Evolutionary conservation across 2,888 invertebrate genomes (phyloP).

Genomic region (Drosophila silvestris): DNA sequence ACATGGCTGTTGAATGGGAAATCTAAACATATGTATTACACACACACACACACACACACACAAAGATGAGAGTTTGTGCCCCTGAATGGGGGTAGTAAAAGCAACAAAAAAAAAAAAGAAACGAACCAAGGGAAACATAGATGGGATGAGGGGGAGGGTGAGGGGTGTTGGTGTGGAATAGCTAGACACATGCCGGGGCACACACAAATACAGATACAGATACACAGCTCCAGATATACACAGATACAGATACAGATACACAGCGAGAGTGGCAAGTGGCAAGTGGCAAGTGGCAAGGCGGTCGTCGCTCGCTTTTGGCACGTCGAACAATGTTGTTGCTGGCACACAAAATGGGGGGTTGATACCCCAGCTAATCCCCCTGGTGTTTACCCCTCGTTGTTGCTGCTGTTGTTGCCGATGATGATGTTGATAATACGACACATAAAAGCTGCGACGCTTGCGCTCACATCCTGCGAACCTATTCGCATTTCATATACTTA

Average conservation of each 20-base stretch:
- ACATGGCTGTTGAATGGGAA: slow-evolving; percentile 72
- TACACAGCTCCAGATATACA: slow-evolving; percentile 11
- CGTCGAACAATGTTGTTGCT: slow-evolving; percentile 12
- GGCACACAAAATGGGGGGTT: slow-evolving; percentile 23
- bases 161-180: slow-evolving; percentile 20
- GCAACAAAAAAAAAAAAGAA: slow-evolving; percentile 19
- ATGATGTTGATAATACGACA: slow-evolving; percentile 66
- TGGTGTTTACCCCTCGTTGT: slow-evolving; percentile 26
- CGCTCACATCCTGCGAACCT: slow-evolving; percentile 81
- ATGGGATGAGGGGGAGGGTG: background rate
- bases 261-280: slow-evolving; percentile 14
- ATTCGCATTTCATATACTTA: slow-evolving; percentile 84
- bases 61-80: slow-evolving; percentile 37
- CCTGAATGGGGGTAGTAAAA: slow-evolving; percentile 50
- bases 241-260: slow-evolving; percentile 9
- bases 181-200: slow-evolving; percentile 61
- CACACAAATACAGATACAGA: slow-evolving; percentile 26
- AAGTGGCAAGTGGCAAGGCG: slow-evolving; percentile 12
- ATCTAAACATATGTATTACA: slow-evolving; percentile 80
- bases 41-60: slow-evolving; percentile 22
- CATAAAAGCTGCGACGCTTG: slow-evolving; percentile 72
- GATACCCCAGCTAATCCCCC: slow-evolving; percentile 53
- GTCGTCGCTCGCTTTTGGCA: slow-evolving; percentile 1
- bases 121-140: slow-evolving; percentile 35
- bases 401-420: slow-evolving; percentile 36